Conservation (phyloP, 2,888 invertebrate species). For the Antheraea yamamai region DNA sequence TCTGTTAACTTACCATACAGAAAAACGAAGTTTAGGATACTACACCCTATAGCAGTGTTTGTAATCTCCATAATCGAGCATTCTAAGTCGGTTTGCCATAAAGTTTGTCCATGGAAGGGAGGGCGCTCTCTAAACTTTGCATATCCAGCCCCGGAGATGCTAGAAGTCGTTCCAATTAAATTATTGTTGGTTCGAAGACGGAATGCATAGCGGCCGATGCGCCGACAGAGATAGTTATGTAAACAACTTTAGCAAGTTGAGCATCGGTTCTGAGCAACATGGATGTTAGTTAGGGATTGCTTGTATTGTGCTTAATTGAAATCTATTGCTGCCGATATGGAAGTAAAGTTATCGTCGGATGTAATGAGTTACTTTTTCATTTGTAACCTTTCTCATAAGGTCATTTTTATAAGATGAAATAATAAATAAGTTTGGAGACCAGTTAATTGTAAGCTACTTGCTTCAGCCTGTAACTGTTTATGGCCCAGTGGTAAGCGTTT, state of each 20-base stretch:
- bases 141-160: conserved; percentile 43
- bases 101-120: conserved; percentile 61
- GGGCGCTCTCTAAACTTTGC: conserved; percentile 51
- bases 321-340: not conserved
- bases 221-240: conserved; percentile 49
- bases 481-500: too few species aligned
- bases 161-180: conserved; percentile 69
- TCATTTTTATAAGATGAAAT: too few species aligned
- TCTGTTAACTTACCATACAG: not conserved
- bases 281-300: conserved; percentile 29
- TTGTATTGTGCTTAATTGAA: not conserved
- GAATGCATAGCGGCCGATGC: conserved; percentile 63
- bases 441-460: too few species aligned
- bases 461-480: too few species aligned
- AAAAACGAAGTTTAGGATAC: not conserved
- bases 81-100: conserved; percentile 55
- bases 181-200: conserved; percentile 75
- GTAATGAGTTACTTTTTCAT: not conserved
- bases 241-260: conserved; percentile 61
- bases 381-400: not conserved
- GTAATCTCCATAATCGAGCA: not conserved
- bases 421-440: too few species aligned
- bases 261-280: conserved; percentile 35
- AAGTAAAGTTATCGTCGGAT: not conserved
- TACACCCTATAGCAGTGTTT: not conserved